Percentiles rank a stretch among this genome's conserved stretches.
Evolutionary conservation across 2,113 vertebrate genomes (phyloP).

Genomic region (Sander vitreus): DNA sequence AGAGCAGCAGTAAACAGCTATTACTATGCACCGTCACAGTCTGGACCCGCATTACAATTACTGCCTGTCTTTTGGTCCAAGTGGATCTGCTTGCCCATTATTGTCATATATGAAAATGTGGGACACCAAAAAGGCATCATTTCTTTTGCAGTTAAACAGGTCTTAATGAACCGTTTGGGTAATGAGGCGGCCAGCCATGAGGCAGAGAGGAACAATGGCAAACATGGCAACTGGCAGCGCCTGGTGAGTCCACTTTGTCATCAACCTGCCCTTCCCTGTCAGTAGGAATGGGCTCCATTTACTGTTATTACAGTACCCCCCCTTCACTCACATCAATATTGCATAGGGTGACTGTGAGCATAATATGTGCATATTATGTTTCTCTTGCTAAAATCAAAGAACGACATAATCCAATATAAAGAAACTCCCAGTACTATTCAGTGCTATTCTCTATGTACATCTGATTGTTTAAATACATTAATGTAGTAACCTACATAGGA

Average conservation of each 20-base stretch:
- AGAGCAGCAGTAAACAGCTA: conserved; percentile 66
- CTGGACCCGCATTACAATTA: conserved; percentile 55
- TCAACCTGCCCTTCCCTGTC: conserved; percentile 45
- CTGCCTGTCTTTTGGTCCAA: conserved; percentile 53
- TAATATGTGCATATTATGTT: conserved; percentile 30
- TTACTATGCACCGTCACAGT: conserved; percentile 73
- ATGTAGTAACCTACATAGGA: neutral
- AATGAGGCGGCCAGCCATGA: conserved; percentile 51
- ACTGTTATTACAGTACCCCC: conserved; percentile 20
- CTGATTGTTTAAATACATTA: conserved; percentile 2
- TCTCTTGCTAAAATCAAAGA: conserved; percentile 30
- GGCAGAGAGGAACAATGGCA: conserved; percentile 39
- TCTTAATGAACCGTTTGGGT: conserved; percentile 65
- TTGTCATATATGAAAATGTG: conserved; percentile 56
- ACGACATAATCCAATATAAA: neutral
- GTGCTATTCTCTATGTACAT: neutral
- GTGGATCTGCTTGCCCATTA: conserved; percentile 60
- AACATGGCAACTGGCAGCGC: conserved; percentile 40
- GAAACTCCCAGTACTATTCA: neutral
- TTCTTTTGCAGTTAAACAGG: conserved; percentile 51
- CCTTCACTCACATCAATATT: conserved; percentile 52
- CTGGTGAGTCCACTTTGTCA: conserved; percentile 29
- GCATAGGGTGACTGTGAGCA: conserved; percentile 24
- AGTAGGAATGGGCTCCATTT: conserved; percentile 33
- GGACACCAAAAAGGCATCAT: conserved; percentile 39